A percentile compares a stretch with the other conserved stretches of the same genome.
These are phyloP conservation scores for Myotis daubentonii DNA, from an alignment of 2,797 vertebrate genomes.

Conservation along the genomic window DNA sequence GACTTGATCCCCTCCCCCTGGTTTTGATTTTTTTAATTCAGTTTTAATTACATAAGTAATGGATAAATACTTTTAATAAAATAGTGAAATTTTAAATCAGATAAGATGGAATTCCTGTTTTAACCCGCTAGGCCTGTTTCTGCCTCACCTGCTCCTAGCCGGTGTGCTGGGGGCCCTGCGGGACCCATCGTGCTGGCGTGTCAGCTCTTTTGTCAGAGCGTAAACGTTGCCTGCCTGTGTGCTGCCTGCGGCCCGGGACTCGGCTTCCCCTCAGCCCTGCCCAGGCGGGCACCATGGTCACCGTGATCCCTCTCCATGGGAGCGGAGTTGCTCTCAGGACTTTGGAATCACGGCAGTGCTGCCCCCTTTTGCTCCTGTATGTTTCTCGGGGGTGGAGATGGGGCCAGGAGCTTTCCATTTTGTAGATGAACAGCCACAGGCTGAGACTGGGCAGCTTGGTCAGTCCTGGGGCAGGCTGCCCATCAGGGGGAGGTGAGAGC, in stretches of 20 bases:
- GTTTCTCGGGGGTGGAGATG: accelerated
- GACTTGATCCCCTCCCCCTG: not conserved
- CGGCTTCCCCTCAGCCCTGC: not conserved
- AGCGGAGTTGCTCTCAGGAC: not conserved
- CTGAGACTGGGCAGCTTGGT: not conserved
- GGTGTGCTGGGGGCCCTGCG: not conserved
- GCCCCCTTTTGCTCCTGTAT: not conserved
- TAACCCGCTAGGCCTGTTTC: not conserved
- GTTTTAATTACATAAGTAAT: not conserved
- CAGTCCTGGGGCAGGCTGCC: not conserved
- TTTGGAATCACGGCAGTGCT: not conserved
- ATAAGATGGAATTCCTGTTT: not conserved
- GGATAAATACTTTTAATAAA: not conserved
- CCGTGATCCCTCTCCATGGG: not conserved
- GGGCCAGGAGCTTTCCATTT: accelerated
- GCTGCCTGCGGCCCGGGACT: accelerated
- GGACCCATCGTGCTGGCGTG: too few species aligned
- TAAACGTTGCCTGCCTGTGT: not conserved
- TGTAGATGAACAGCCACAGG: not conserved
- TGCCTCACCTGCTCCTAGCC: accelerated
- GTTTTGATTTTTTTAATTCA: not conserved
- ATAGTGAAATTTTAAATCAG: not conserved
- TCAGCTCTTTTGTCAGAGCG: too few species aligned
- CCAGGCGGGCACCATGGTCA: not conserved
- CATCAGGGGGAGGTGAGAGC: accelerated